Percentiles rank a stretch among this genome's conserved stretches.
Conservation (phyloP, 2,888 invertebrate species). For the Dryobotodes eremita region DNA sequence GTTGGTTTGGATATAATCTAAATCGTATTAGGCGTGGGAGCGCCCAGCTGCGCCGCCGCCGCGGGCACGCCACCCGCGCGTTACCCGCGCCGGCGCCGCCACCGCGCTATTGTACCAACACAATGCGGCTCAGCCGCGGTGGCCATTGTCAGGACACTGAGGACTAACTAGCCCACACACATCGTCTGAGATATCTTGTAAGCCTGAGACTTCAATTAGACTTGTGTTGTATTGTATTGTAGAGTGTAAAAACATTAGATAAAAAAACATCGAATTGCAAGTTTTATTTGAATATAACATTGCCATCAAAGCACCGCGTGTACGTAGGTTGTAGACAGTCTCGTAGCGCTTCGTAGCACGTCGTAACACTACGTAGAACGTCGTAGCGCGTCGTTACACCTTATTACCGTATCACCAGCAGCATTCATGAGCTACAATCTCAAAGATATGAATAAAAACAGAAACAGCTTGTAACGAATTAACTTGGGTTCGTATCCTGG, state of each 20-base stretch:
- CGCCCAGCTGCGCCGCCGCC: conserved; percentile 38
- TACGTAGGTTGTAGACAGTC: neutral
- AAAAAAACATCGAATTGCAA: neutral
- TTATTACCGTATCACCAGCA: neutral
- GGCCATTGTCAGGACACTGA: conserved; percentile 1
- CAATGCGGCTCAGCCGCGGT: conserved; percentile 1
- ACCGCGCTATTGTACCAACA: conserved; percentile 5
- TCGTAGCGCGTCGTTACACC: neutral
- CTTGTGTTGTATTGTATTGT: neutral
- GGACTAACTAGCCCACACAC: neutral
- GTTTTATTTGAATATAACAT: neutral
- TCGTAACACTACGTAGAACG: no score
- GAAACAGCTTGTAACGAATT: neutral
- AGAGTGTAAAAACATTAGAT: neutral
- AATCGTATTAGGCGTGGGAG: conserved; percentile 62
- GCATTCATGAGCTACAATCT: neutral
- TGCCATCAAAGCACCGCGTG: neutral
- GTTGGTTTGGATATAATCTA: conserved; percentile 43
- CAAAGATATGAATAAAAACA: neutral
- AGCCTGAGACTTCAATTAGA: neutral
- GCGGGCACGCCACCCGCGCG: conserved; percentile 54
- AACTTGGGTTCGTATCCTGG: neutral
- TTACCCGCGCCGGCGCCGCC: conserved; percentile 36
- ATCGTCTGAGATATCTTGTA: neutral
- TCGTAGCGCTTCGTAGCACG: neutral